Conservation (phyloP, 2,113 vertebrate species). For the Oreochromis niloticus region DNA sequence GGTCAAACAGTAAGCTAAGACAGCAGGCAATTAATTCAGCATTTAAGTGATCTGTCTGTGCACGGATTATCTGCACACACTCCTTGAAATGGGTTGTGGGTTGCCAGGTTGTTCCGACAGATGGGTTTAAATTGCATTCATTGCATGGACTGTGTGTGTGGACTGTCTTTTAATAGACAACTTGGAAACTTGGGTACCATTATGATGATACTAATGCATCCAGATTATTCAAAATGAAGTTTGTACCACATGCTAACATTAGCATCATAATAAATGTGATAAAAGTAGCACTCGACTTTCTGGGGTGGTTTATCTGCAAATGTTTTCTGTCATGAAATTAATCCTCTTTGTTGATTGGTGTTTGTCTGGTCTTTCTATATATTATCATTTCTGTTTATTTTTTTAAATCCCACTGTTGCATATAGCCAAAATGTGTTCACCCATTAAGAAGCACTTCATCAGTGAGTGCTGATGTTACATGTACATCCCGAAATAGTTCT, state of each 20-base stretch:
- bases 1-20: neutral
- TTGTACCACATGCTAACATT: neutral
- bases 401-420: neutral
- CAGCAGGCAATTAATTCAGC: neutral
- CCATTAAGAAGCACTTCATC: neutral
- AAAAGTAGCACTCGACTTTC: neutral
- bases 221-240: neutral
- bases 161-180: neutral
- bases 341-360: neutral
- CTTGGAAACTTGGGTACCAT: neutral
- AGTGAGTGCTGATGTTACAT: neutral
- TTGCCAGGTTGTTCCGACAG: neutral
- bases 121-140: neutral
- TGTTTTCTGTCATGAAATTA: neutral
- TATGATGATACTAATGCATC: neutral
- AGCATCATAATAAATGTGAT: neutral
- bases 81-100: neutral
- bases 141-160: neutral
- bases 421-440: neutral
- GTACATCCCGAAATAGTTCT: neutral
- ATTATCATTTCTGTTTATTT: neutral
- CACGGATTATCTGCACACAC: neutral
- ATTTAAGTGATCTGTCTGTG: neutral
- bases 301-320: neutral
- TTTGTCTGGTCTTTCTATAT: neutral